Evolutionary conservation across 2,888 invertebrate species (phyloP).

Genomic region (Heliconius charithonia): DNA sequence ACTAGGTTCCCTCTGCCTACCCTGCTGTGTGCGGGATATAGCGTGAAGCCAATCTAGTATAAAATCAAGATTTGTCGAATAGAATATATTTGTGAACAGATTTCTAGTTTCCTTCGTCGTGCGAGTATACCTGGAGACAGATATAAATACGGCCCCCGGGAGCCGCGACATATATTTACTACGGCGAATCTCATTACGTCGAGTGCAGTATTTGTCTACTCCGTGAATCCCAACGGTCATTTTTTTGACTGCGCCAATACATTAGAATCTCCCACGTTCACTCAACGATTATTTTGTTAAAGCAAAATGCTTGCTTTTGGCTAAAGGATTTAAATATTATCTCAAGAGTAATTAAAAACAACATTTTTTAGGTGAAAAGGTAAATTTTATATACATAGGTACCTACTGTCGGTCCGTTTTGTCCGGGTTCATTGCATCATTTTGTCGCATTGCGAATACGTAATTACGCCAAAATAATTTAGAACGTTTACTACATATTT

Average conservation of each 20-base stretch:
- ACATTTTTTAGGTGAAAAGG: background rate
- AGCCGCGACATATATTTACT: constrained; percentile 37
- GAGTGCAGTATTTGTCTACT: constrained; percentile 33
- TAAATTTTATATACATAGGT: background rate
- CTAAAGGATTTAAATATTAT: background rate
- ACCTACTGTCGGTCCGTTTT: background rate
- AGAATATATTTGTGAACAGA: constrained; percentile 23
- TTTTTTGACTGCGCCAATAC: background rate
- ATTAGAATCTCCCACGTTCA: background rate
- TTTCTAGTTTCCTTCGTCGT: constrained; percentile 39
- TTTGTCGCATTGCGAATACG: constrained; percentile 43
- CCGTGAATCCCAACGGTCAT: background rate
- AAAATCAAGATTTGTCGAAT: constrained; percentile 1
- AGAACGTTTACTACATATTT: background rate
- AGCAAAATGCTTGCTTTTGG: background rate
- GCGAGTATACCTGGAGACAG: constrained; percentile 51
- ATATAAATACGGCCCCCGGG: constrained; percentile 46
- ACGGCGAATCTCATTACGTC: constrained; percentile 40
- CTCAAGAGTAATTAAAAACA: background rate
- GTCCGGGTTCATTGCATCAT: constrained; percentile 43
- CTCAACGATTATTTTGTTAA: background rate
- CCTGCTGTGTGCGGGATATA: no score
- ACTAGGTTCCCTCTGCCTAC: no score
- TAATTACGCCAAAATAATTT: constrained; percentile 37
- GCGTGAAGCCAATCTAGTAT: no score